These are phyloP conservation scores for Oriolus oriolus DNA, from an alignment of 2,113 vertebrate species.

Conservation along the genomic window DNA sequence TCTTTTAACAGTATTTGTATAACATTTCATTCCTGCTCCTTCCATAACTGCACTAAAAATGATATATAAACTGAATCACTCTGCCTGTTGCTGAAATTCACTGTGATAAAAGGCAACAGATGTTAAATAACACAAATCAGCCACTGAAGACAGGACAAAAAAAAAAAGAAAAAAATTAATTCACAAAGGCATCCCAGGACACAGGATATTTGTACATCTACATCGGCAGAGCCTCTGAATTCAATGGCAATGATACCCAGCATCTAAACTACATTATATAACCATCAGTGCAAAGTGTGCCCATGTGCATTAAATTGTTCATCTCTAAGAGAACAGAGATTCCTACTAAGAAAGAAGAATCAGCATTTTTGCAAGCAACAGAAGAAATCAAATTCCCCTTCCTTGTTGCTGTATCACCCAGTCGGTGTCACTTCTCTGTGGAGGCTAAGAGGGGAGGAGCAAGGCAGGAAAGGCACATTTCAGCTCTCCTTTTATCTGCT, in stretches of 20 bases:
- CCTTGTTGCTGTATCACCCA: not conserved
- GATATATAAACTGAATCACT: not conserved
- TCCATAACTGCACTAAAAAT: not conserved
- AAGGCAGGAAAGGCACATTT: not conserved
- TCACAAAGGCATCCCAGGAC: not conserved
- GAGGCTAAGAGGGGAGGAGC: not conserved
- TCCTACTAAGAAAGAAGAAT: not conserved
- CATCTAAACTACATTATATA: not conserved
- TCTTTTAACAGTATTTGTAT: not conserved
- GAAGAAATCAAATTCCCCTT: not conserved
- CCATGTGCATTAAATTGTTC: not conserved
- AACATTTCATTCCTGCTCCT: not conserved
- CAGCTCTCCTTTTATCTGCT: not conserved
- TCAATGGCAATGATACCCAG: not conserved
- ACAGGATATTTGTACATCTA: not conserved
- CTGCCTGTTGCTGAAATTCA: not conserved
- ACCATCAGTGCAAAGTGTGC: not conserved
- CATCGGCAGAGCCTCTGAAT: not conserved
- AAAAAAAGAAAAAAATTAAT: not conserved
- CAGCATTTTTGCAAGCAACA: not conserved
- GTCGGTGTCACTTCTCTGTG: not conserved
- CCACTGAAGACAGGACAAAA: not conserved
- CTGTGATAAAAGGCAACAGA: constrained; percentile 16
- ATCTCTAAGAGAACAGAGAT: not conserved
- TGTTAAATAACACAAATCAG: not conserved